Base-by-base conservation (phyloP, 1,140 invertebrate species). In the Ephestia elutella region DNA sequence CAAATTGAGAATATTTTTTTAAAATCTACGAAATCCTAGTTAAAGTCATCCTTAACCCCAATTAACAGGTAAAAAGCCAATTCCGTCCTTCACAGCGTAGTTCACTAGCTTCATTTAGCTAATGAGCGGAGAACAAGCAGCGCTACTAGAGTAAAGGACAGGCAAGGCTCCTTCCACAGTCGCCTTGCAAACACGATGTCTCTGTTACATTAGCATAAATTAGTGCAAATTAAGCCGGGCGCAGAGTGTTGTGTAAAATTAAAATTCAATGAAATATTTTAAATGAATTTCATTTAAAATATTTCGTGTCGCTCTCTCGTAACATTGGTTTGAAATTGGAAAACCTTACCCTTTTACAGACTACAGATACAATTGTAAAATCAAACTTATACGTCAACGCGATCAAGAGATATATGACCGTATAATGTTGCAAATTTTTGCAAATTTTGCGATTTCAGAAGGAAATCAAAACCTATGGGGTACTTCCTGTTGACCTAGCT, bases 131-230 rank as follows among this genome's bases (percentile, higher is more conserved):
- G 38, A 44, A n/a, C 38, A 44, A 44, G 13, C 13, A 10, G 11
- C 32, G 13, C 11, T 38, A 38, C 32, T 13, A 2, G 38, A 44
- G 13, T 7, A 15, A 44, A 15, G 38, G 38, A 15, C 38, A 44
- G 38, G 15, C n/a, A 44, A n/a, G 10, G 38, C 15, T 44, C 38
- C n/a, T 15, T 10, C 38, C 2, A 15, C 15, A 44, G 38, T 44
- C 38, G 5, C 7, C 20, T 5, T n/a, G 17, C 50, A 53, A 50
- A 20, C 49, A n/a, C 50, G 20, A 53, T 13, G 17, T 53, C 21
- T 53, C 21, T 25, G 50, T 53, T 53, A 53, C 20, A 53, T 53
- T 53, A 53, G 50, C 50, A 53, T 53, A 53, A 53, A 53, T 53
- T 53, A 53, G 50, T 13, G 50, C 50, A 53, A 53, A 53, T 53